Percentiles rank a stretch among this genome's conserved stretches.
Evolutionary conservation across 2,797 vertebrate genomes (phyloP).

Genomic region (Octomys mimax): DNA sequence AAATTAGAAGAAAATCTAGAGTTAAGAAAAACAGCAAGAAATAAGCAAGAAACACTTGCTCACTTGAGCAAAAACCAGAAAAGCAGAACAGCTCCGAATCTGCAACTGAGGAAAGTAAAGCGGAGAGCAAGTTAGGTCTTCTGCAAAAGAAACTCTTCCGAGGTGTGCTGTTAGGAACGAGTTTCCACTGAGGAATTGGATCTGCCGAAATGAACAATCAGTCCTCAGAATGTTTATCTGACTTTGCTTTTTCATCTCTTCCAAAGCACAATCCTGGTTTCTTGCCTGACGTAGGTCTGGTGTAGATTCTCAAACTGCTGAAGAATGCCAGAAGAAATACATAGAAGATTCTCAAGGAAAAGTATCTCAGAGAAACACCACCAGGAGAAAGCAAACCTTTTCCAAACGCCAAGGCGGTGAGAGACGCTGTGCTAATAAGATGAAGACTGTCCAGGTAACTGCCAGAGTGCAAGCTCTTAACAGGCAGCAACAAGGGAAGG

Average conservation of each 20-base stretch:
- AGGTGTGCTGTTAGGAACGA: neutral
- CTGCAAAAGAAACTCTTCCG: fast-evolving
- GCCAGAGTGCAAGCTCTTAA: no score
- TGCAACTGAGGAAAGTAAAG: neutral
- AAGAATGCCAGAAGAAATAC: slow-evolving; percentile 93
- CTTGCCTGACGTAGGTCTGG: slow-evolving; percentile 93
- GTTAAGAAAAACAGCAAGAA: slow-evolving; percentile 41
- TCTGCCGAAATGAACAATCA: neutral
- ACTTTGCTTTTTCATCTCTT: slow-evolving; percentile 88
- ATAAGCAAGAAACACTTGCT: neutral
- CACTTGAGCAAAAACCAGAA: slow-evolving; percentile 2
- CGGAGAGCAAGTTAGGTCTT: neutral
- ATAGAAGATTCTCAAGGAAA: slow-evolving; percentile 82
- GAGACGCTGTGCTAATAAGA: no score
- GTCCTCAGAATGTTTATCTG: neutral
- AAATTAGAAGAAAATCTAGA: neutral
- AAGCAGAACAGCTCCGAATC: neutral
- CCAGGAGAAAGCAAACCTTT: slow-evolving; percentile 65
- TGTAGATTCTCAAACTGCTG: slow-evolving; percentile 93
- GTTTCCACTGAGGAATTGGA: fast-evolving
- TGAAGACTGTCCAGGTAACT: no score
- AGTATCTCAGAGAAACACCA: slow-evolving; percentile 20
- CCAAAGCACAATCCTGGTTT: slow-evolving; percentile 92
- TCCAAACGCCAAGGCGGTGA: slow-evolving; percentile 75
- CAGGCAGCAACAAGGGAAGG: no score